Evolutionary conservation across 2,113 vertebrate species (phyloP).

Genomic region (Andinoacara biseriatus): DNA sequence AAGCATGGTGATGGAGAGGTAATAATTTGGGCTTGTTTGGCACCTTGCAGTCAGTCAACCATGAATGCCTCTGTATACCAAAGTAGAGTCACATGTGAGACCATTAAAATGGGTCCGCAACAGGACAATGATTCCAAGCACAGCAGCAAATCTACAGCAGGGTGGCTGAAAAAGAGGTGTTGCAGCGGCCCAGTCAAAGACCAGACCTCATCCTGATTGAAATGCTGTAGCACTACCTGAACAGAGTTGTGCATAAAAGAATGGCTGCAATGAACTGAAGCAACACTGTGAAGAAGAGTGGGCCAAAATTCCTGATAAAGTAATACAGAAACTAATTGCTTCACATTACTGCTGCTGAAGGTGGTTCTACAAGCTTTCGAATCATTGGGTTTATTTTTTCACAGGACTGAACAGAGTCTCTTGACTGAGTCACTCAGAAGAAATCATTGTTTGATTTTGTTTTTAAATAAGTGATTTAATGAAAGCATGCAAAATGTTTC

Average conservation of each 20-base stretch:
- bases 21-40: background rate
- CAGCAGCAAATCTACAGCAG: constrained; percentile 3
- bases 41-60: background rate
- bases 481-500: background rate
- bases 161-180: background rate
- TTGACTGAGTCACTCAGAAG: background rate
- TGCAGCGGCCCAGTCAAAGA: background rate
- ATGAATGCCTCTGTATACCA: background rate
- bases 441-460: background rate
- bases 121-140: background rate
- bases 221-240: background rate
- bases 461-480: background rate
- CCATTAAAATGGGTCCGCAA: background rate
- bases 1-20: background rate
- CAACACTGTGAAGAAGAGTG: background rate
- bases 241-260: background rate
- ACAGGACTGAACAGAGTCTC: no score
- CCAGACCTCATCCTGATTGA: background rate
- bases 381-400: no score
- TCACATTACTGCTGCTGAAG: no score
- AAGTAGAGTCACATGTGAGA: background rate
- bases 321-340: background rate
- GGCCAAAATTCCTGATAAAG: background rate
- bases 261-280: background rate
- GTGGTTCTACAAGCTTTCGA: no score